Percentiles rank a stretch among this genome's conserved stretches.
These are phyloP conservation scores for Drosophila rellima DNA, from an alignment of 2,888 invertebrate species.

Conservation along the genomic window DNA sequence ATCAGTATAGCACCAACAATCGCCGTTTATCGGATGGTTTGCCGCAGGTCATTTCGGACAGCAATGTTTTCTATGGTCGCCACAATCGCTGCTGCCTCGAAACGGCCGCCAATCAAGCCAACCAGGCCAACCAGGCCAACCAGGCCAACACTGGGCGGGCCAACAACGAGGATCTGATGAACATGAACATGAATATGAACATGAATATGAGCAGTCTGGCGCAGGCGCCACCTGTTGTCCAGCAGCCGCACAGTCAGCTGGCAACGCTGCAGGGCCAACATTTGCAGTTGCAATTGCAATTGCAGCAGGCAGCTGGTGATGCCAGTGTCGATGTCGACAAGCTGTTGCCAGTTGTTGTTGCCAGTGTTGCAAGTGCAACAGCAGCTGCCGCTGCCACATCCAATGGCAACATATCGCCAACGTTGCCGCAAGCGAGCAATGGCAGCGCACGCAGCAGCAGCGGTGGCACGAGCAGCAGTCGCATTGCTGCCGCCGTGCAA, in stretches of 20 bases:
- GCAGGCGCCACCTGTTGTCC: slow-evolving; percentile 35
- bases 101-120: slow-evolving; percentile 18
- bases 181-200: slow-evolving; percentile 72
- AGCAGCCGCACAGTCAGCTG: slow-evolving; percentile 34
- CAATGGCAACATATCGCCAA: slow-evolving; percentile 82
- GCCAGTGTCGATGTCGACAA: slow-evolving; percentile 24
- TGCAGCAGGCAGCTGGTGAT: slow-evolving; percentile 7
- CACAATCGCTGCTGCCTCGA: slow-evolving; percentile 82
- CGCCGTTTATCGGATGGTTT: slow-evolving; percentile 85
- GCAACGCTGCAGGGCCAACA: slow-evolving; percentile 6
- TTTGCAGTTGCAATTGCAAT: slow-evolving; percentile 28
- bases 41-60: slow-evolving; percentile 85
- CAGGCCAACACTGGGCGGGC: slow-evolving; percentile 37
- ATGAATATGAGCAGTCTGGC: slow-evolving; percentile 63
- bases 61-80: slow-evolving; percentile 85
- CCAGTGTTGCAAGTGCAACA: slow-evolving; percentile 7
- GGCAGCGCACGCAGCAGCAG: slow-evolving; percentile 55
- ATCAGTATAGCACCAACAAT: slow-evolving; percentile 85
- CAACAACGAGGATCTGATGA: slow-evolving; percentile 63
- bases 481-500: slow-evolving; percentile 70
- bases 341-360: slow-evolving; percentile 20
- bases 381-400: slow-evolving; percentile 49
- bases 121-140: no score
- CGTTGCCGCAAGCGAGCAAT: slow-evolving; percentile 61
- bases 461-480: slow-evolving; percentile 56